A percentile compares a stretch with the other conserved stretches of the same genome.
phyloP scores from a whole-genome alignment of 2,888 invertebrate genomes.

The Eudemis profundana region DNA sequence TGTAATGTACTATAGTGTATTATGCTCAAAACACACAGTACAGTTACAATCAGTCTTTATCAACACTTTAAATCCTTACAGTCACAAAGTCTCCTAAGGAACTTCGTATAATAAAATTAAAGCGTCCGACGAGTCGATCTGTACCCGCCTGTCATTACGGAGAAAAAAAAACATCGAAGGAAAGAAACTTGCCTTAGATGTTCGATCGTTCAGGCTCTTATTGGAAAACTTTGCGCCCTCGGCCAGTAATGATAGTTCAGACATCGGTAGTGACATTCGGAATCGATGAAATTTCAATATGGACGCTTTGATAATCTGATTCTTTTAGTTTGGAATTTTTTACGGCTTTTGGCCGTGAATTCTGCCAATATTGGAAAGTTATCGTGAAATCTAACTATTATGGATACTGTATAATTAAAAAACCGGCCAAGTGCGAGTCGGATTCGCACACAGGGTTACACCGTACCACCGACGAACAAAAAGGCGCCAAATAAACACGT shows the following conservation, averaged over 20 bases:
- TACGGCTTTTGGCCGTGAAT: too few species aligned
- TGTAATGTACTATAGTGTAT: too few species aligned
- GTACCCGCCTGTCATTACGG: constrained; percentile 32
- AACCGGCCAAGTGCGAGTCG: too few species aligned
- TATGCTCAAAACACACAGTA: too few species aligned
- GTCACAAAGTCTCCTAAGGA: background rate
- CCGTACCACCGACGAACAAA: too few species aligned
- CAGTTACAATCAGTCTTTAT: too few species aligned
- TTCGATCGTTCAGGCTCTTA: constrained; percentile 42
- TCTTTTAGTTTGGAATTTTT: background rate
- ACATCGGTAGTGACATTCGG: constrained; percentile 33
- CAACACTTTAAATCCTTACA: background rate
- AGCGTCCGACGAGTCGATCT: constrained; percentile 11
- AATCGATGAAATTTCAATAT: constrained; percentile 37
- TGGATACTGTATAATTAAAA: too few species aligned
- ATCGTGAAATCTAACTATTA: too few species aligned
- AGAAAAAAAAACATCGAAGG: constrained; percentile 35
- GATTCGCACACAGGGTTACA: too few species aligned
- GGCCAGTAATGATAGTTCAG: constrained; percentile 27
- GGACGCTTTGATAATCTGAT: constrained; percentile 6
- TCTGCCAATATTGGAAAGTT: too few species aligned
- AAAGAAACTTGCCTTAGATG: constrained; percentile 33
- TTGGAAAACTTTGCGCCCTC: constrained; percentile 41
- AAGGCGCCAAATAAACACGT: too few species aligned
- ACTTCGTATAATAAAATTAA: constrained; percentile 15